phyloP scores from a whole-genome alignment of 2,888 invertebrate genomes.

The Sesamia inferens region DNA sequence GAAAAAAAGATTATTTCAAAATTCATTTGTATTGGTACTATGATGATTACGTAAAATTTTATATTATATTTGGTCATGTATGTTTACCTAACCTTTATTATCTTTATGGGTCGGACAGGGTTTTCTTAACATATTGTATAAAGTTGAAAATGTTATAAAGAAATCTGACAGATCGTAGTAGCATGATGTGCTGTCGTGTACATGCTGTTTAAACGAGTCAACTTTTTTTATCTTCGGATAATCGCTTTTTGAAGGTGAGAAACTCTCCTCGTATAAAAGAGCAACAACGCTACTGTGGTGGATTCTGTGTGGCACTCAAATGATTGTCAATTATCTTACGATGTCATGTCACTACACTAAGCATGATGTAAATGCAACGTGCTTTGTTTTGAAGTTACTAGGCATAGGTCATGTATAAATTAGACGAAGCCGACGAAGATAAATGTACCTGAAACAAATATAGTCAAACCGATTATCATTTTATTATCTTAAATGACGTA shows the following conservation, averaged over 20 bases:
- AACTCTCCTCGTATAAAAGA: conserved; percentile 4
- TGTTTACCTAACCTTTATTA: too few relatives aligned
- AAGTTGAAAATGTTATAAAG: too few relatives aligned
- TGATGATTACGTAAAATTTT: too few relatives aligned
- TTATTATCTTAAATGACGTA: too few relatives aligned
- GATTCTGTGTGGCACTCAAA: conserved; percentile 3
- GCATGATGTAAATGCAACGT: background rate
- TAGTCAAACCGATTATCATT: background rate
- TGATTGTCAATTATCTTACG: conserved; percentile 5
- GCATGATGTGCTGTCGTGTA: too few relatives aligned
- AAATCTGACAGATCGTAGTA: too few relatives aligned
- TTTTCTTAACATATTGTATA: too few relatives aligned
- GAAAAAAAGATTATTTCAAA: too few relatives aligned
- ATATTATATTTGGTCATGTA: too few relatives aligned
- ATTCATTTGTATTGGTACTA: too few relatives aligned
- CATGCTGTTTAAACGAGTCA: too few relatives aligned
- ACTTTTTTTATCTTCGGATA: background rate
- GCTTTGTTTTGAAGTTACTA: background rate
- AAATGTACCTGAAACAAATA: conserved; percentile 5
- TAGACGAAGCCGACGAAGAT: background rate
- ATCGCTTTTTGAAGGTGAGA: background rate
- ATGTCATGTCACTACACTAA: conserved; percentile 25
- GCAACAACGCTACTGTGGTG: conserved; percentile 12
- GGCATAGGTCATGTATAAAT: background rate
- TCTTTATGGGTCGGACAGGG: too few relatives aligned